Conservation (phyloP, 2,888 invertebrate species). For the Machimus rusticus region DNA sequence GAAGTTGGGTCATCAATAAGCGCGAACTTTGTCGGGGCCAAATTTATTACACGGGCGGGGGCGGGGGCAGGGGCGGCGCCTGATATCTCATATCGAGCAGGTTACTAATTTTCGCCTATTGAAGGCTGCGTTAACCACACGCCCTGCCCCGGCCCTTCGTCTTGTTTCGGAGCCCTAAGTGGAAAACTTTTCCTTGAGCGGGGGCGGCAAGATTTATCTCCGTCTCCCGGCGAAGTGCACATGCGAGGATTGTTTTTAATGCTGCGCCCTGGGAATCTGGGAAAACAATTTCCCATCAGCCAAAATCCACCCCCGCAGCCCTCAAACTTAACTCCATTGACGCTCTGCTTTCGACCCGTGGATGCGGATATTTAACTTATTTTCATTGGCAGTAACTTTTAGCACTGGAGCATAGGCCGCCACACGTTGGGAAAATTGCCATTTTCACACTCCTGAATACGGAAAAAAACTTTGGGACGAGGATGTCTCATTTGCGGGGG, state of each 20-base stretch:
- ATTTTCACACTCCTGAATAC: background rate
- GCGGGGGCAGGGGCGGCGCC: background rate
- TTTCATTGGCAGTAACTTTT: slow-evolving; percentile 13
- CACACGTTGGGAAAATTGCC: background rate
- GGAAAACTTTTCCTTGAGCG: slow-evolving; percentile 7
- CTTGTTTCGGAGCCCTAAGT: slow-evolving; percentile 5
- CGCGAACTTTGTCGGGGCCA: background rate
- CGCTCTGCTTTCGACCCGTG: background rate
- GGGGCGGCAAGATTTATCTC: background rate
- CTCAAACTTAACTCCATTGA: background rate
- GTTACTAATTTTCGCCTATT: slow-evolving; percentile 16
- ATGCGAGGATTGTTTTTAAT: slow-evolving; percentile 9
- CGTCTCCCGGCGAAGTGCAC: background rate
- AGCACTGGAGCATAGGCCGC: background rate
- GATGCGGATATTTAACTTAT: slow-evolving; percentile 27
- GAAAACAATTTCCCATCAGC: background rate
- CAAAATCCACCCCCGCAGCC: background rate
- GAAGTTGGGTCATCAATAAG: slow-evolving; percentile 19
- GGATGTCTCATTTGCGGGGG: background rate
- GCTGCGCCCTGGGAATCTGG: background rate
- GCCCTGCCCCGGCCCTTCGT: background rate
- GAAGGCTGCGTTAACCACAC: background rate
- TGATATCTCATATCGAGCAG: slow-evolving; percentile 20
- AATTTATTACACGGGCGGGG: background rate
- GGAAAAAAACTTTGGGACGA: background rate